phyloP scores from a whole-genome alignment of 2,888 invertebrate genomes.

The Oligia strigilis region DNA sequence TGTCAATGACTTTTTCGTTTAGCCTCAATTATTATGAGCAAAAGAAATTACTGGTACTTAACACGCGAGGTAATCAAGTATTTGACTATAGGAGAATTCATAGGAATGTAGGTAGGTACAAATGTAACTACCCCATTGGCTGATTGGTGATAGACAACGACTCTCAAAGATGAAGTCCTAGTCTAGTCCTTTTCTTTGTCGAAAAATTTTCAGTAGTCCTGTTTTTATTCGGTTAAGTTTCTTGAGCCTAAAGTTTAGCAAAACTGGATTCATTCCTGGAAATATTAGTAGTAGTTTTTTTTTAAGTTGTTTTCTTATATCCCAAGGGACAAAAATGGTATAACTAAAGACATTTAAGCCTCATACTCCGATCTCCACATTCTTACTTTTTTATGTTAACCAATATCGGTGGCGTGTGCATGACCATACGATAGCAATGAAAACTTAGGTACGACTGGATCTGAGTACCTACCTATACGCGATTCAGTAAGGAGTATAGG shows the following conservation, averaged over 20 bases:
- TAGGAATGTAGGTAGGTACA: not conserved
- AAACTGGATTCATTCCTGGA: not conserved
- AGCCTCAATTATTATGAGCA: constrained; percentile 27
- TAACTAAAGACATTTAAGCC: no score
- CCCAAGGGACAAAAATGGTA: not conserved
- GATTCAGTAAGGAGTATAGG: no score
- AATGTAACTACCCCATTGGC: not conserved
- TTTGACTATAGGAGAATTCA: not conserved
- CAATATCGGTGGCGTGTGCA: not conserved
- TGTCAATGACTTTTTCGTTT: constrained; percentile 43
- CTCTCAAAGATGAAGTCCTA: not conserved
- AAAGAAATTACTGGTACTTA: constrained; percentile 36
- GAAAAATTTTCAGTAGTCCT: not conserved
- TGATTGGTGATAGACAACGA: not conserved
- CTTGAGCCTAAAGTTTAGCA: not conserved
- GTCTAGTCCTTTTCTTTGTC: no score
- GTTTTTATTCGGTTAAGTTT: not conserved
- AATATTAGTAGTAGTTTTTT: no score
- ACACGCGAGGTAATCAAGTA: constrained; percentile 51
- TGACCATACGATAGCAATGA: no score
- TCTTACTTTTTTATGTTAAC: not conserved
- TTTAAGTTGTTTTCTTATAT: not conserved
- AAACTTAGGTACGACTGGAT: no score
- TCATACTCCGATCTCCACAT: not conserved
- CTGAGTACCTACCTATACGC: no score